These are phyloP conservation scores for Proteles cristata DNA, from an alignment of 2,113 vertebrate species.

Conservation along the genomic window DNA sequence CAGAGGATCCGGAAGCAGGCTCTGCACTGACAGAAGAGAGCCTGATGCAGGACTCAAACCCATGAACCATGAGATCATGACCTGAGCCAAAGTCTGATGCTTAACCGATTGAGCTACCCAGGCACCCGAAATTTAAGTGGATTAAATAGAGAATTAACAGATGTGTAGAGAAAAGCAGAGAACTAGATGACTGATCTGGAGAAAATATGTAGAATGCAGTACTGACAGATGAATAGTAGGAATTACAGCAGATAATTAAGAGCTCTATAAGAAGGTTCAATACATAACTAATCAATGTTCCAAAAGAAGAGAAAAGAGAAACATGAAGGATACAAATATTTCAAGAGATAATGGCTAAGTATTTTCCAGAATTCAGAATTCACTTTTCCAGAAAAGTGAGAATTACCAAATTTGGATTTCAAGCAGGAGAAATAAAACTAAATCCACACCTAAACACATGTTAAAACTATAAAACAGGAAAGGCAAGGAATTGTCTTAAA, in stretches of 20 bases:
- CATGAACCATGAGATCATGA: too few species aligned
- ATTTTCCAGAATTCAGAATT: slow-evolving; percentile 15
- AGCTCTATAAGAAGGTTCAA: background rate
- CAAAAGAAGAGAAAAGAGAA: background rate
- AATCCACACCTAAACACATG: background rate
- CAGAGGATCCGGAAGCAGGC: too few species aligned
- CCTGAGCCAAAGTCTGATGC: too few species aligned
- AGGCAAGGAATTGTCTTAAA: background rate
- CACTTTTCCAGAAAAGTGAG: slow-evolving; percentile 14
- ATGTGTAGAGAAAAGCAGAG: background rate
- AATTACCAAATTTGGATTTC: background rate
- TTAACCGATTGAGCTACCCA: too few species aligned
- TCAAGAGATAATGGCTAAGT: background rate
- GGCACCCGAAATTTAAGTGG: background rate
- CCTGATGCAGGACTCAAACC: too few species aligned
- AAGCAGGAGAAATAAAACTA: slow-evolving; percentile 16
- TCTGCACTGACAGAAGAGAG: too few species aligned
- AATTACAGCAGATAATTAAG: background rate
- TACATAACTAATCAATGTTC: background rate
- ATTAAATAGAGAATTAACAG: background rate
- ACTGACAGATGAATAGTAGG: background rate
- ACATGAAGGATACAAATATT: background rate
- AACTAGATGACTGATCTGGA: background rate
- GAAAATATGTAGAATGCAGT: background rate
- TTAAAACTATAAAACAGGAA: slow-evolving; percentile 27